Conservation (phyloP, 2,797 vertebrate genomes). For the Phrynocephalus forsythii region DNA sequence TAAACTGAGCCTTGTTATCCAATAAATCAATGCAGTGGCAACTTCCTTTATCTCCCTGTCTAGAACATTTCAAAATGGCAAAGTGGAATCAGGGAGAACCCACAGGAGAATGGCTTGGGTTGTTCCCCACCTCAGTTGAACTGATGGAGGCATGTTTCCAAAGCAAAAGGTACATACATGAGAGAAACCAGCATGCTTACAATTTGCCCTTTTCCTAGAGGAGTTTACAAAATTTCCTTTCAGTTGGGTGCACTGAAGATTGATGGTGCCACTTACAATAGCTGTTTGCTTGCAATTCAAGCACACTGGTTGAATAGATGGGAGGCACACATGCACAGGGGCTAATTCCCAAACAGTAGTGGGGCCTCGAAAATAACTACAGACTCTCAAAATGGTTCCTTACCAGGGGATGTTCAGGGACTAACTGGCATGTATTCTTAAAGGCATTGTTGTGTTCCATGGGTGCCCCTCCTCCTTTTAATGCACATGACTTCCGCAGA, state of each 20-base stretch:
- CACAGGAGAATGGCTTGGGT: conserved; percentile 40
- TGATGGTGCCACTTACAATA: not conserved
- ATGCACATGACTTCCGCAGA: not conserved
- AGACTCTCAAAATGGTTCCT: not conserved
- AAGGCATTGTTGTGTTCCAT: not conserved
- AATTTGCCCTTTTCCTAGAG: not conserved
- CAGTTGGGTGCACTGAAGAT: not conserved
- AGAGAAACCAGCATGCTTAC: conserved; percentile 12
- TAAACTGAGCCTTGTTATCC: conserved; percentile 52
- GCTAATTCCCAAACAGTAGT: not conserved
- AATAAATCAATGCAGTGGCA: conserved; percentile 64
- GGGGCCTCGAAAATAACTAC: not conserved
- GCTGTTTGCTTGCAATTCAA: not conserved
- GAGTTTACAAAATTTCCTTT: not conserved
- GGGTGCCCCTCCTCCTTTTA: too few relatives aligned
- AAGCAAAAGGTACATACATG: conserved; percentile 45
- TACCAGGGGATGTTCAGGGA: not conserved
- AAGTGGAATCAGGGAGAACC: conserved; percentile 32
- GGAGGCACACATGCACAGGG: not conserved
- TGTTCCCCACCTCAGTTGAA: not conserved
- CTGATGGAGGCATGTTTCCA: conserved; percentile 48
- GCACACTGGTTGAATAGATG: not conserved
- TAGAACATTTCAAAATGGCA: conserved; percentile 57
- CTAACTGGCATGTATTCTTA: not conserved
- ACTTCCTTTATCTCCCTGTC: conserved; percentile 64